Percentiles rank a stretch among this genome's conserved stretches.
Conservation (phyloP, 1,140 invertebrate genomes). For the Brachionus manjavacas region DNA sequence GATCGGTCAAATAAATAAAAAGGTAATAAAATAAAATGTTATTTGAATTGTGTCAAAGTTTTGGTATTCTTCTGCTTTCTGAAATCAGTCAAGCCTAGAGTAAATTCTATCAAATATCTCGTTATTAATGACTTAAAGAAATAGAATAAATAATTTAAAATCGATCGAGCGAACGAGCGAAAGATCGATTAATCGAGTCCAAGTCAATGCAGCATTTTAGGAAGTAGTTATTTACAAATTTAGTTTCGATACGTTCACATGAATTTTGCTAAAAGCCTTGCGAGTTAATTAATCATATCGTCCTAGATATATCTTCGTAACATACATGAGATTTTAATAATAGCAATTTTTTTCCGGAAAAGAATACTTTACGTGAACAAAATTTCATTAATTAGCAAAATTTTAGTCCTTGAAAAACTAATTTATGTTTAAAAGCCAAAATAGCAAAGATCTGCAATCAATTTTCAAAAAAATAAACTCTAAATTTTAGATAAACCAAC, state of each 20-base stretch:
- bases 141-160: conserved; percentile 15
- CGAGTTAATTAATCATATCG: conserved; percentile 34
- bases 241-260: background rate
- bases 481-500: background rate
- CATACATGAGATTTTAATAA: background rate
- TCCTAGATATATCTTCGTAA: conserved; percentile 33
- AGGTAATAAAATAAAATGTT: background rate
- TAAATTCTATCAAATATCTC: background rate
- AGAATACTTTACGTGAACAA: background rate
- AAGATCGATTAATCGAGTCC: background rate
- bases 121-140: conserved; percentile 21
- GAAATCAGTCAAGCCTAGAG: background rate
- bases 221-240: conserved; percentile 13
- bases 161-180: conserved; percentile 22
- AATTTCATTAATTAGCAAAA: background rate
- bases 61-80: background rate
- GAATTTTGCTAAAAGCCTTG: background rate
- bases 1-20: conserved; percentile 4
- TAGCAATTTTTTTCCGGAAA: conserved; percentile 23
- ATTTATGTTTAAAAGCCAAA: background rate
- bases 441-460: background rate
- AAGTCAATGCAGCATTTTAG: background rate
- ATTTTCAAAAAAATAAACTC: background rate
- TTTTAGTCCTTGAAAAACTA: background rate
- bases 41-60: background rate